phyloP scores from a whole-genome alignment of 2,113 vertebrate genomes.

The Nanorana parkeri region DNA sequence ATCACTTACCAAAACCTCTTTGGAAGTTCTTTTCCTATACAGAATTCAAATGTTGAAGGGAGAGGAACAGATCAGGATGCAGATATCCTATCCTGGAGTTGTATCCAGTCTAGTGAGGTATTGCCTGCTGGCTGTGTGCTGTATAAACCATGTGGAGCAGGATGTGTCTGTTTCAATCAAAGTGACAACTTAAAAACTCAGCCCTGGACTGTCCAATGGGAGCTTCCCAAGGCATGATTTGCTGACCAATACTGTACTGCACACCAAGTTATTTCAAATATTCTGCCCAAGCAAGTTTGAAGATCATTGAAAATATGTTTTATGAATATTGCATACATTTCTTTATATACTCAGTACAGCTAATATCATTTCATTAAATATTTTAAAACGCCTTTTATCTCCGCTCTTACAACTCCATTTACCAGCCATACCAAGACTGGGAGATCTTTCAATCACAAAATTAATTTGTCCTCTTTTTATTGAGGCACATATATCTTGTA shows the following conservation, averaged over 20 bases:
- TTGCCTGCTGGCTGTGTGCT: neutral
- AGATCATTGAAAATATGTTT: too few relatives aligned
- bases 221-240: neutral
- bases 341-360: neutral
- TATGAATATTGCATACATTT: neutral
- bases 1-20: neutral
- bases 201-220: constrained; percentile 16
- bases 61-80: neutral
- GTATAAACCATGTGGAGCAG: constrained; percentile 24
- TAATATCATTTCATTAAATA: neutral
- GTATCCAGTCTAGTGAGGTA: constrained; percentile 6
- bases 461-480: neutral
- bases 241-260: constrained; percentile 19
- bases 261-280: neutral
- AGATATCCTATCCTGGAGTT: neutral
- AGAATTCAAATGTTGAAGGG: neutral
- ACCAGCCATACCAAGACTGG: too few relatives aligned
- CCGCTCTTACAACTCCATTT: neutral
- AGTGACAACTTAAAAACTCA: neutral
- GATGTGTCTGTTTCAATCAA: neutral
- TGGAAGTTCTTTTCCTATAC: neutral
- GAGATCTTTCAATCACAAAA: too few relatives aligned
- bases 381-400: neutral
- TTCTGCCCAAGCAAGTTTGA: neutral
- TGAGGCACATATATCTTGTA: neutral